Percentiles rank a stretch among this genome's conserved stretches.
These are phyloP conservation scores for Oreochromis grahami DNA, from an alignment of 2,797 vertebrate species.

Conservation along the genomic window DNA sequence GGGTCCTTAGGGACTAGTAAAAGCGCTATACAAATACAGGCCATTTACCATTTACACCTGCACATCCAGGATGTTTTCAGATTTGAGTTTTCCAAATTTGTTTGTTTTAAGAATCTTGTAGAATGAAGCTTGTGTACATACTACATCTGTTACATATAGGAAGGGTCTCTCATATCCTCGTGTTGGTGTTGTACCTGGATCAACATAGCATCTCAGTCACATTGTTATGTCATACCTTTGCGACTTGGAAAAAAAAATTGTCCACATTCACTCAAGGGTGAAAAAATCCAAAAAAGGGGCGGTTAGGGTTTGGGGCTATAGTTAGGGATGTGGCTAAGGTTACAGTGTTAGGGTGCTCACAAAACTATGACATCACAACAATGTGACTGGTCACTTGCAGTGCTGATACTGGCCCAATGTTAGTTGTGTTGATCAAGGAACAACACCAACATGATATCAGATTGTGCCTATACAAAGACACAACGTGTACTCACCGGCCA, in stretches of 20 bases:
- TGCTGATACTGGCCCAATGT: background rate
- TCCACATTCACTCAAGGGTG: background rate
- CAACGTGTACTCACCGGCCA: background rate
- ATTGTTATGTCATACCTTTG: background rate
- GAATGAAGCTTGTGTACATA: background rate
- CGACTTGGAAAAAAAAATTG: background rate
- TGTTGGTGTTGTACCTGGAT: background rate
- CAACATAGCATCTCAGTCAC: background rate
- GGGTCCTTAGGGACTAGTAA: no score
- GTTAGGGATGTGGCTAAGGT: background rate
- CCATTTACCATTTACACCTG: background rate
- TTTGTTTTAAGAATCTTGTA: background rate
- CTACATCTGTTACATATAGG: background rate
- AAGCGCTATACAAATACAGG: no score
- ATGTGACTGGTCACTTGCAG: background rate
- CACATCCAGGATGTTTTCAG: background rate
- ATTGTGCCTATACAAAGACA: background rate
- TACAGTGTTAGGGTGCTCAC: background rate
- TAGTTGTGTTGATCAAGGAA: background rate
- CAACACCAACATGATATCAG: background rate
- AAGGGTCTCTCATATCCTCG: background rate
- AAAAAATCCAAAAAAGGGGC: background rate
- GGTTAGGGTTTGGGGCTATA: background rate
- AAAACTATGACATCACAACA: background rate
- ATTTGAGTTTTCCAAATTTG: background rate